Percentiles rank a stretch among this genome's conserved stretches.
phyloP scores from a whole-genome alignment of 2,113 vertebrate species.

The Nicator chloris region DNA sequence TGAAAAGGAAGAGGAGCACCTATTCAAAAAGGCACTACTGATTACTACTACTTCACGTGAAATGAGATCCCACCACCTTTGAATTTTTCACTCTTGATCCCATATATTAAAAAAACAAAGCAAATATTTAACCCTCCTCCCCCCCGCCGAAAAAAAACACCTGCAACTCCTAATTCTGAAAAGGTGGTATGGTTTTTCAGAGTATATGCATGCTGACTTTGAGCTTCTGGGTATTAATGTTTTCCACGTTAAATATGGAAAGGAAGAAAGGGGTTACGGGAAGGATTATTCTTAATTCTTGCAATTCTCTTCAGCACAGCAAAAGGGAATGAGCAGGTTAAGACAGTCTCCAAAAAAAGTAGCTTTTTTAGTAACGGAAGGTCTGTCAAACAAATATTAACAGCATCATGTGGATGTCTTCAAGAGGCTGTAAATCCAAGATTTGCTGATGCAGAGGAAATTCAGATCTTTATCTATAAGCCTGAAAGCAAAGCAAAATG shows the following conservation, averaged over 20 bases:
- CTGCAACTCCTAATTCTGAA: background rate
- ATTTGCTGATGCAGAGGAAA: slow-evolving; percentile 6
- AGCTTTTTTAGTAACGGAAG: background rate
- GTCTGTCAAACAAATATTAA: slow-evolving; percentile 22
- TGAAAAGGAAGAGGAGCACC: background rate
- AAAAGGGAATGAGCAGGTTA: background rate
- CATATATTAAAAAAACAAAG: background rate
- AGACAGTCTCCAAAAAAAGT: background rate
- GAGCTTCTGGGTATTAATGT: background rate
- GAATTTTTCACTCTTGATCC: background rate
- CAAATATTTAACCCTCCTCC: background rate
- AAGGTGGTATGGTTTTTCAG: background rate
- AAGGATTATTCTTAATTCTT: background rate
- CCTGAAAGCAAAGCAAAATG: background rate
- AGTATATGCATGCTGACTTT: background rate
- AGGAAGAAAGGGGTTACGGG: background rate
- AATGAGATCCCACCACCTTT: background rate
- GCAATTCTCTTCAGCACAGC: background rate
- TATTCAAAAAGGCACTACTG: background rate
- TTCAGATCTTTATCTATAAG: slow-evolving; percentile 18
- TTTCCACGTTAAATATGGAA: background rate
- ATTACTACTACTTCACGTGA: background rate
- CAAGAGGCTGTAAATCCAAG: background rate
- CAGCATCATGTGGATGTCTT: background rate
- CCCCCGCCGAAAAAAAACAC: background rate